A percentile compares a stretch with the other conserved stretches of the same genome.
phyloP scores from a whole-genome alignment of 30 jellyfish, hydroid and myxozoan genomes.

The Morbakka virulenta region DNA sequence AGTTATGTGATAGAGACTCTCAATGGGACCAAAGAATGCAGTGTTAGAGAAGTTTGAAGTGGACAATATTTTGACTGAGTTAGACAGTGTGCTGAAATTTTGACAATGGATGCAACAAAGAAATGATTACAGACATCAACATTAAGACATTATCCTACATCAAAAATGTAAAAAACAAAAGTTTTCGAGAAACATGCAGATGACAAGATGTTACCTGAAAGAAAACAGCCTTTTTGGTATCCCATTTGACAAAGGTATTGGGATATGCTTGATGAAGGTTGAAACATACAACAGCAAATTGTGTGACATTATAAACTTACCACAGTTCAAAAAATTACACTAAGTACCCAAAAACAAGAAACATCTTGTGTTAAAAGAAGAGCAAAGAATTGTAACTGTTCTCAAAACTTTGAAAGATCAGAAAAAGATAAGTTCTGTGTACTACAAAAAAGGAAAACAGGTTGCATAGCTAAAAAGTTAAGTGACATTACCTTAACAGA shows the following conservation, averaged over 20 bases:
- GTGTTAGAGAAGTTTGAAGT: no score
- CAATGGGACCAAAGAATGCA: no score
- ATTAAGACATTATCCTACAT: slow-evolving; percentile 19
- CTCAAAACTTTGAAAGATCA: slow-evolving; percentile 19
- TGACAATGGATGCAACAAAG: no score
- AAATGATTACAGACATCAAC: slow-evolving; percentile 13
- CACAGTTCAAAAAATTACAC: slow-evolving; percentile 18
- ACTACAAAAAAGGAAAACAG: no score
- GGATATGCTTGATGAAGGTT: slow-evolving; percentile 34
- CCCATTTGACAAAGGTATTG: slow-evolving; percentile 37
- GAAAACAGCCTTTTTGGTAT: slow-evolving; percentile 33
- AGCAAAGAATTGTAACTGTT: slow-evolving; percentile 10
- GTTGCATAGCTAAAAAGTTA: no score
- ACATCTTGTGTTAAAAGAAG: slow-evolving; percentile 40
- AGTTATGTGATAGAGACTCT: no score
- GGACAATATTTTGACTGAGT: no score
- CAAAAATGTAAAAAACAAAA: slow-evolving; percentile 22
- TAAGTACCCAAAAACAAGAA: slow-evolving; percentile 14
- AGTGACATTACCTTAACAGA: no score
- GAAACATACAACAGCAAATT: slow-evolving; percentile 28
- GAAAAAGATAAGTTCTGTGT: slow-evolving; percentile 15
- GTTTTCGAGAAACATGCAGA: slow-evolving; percentile 9
- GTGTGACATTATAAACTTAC: slow-evolving; percentile 18
- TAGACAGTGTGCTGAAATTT: no score
- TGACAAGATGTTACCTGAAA: slow-evolving; percentile 18